Conservation (phyloP, 1,140 invertebrate species). For the Lasioglossum albipes region DNA sequence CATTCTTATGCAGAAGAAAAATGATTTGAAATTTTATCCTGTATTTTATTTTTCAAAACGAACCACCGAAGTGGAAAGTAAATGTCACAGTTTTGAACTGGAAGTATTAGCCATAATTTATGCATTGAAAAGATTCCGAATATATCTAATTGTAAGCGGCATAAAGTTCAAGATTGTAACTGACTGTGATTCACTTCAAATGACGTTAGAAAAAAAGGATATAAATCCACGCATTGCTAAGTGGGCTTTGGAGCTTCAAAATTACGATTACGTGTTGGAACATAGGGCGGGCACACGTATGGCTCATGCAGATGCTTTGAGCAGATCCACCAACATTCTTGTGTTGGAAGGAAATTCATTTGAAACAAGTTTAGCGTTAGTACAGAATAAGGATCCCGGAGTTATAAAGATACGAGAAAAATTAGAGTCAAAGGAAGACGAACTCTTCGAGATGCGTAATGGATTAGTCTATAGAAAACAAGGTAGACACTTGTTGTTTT, state of each 20-base stretch:
- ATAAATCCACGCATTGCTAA: neutral
- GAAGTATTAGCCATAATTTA: no score
- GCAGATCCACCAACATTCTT: neutral
- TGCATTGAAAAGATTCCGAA: no score
- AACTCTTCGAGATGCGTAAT: conserved; percentile 56
- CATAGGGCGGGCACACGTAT: neutral
- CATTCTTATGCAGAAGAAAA: no score
- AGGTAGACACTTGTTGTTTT: neutral
- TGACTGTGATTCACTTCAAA: neutral
- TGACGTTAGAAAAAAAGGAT: neutral
- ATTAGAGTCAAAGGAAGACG: conserved; percentile 52
- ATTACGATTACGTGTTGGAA: neutral
- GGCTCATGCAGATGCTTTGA: neutral
- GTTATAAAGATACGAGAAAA: neutral
- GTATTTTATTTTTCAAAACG: no score
- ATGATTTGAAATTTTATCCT: no score
- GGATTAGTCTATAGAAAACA: conserved; percentile 5
- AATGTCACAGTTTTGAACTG: neutral
- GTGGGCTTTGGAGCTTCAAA: neutral
- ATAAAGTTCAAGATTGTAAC: neutral
- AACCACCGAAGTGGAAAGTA: no score
- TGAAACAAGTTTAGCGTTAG: neutral
- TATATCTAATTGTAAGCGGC: no score
- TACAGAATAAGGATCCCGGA: neutral
- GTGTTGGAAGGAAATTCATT: neutral